Conservation (phyloP, 2,113 vertebrate genomes). For the Lota lota region DNA sequence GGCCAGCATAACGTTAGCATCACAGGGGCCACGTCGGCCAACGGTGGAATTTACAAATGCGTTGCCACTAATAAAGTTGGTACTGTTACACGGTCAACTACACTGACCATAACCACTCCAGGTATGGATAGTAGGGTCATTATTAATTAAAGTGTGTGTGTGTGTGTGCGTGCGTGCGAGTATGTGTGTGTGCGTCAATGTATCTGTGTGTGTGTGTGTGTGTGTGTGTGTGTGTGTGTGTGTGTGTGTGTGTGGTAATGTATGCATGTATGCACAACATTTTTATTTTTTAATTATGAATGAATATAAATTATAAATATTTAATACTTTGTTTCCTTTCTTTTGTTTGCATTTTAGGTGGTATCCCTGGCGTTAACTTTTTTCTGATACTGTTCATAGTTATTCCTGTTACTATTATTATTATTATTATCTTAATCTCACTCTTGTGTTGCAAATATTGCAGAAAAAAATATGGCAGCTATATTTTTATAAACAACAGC, state of each 20-base stretch:
- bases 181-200: neutral
- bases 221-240: neutral
- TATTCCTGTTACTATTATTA: too few species aligned
- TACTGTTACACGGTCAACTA: conserved; percentile 15
- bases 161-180: neutral
- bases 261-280: neutral
- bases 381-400: too few species aligned
- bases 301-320: neutral
- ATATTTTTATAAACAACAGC: too few species aligned
- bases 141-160: neutral
- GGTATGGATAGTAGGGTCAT: neutral
- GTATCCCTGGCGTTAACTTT: too few species aligned
- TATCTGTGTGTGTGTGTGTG: neutral
- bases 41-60: conserved; percentile 53
- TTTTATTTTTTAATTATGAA: neutral
- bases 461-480: too few species aligned
- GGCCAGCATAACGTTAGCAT: conserved; percentile 20
- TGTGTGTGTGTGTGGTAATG: neutral
- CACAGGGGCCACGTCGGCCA: conserved; percentile 51
- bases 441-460: too few species aligned
- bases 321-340: too few species aligned
- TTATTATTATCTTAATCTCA: too few species aligned
- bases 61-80: conserved; percentile 59
- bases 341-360: too few species aligned
- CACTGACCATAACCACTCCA: conserved; percentile 16